Conservation (phyloP, 2,113 vertebrate species). For the Azemiops feae region DNA sequence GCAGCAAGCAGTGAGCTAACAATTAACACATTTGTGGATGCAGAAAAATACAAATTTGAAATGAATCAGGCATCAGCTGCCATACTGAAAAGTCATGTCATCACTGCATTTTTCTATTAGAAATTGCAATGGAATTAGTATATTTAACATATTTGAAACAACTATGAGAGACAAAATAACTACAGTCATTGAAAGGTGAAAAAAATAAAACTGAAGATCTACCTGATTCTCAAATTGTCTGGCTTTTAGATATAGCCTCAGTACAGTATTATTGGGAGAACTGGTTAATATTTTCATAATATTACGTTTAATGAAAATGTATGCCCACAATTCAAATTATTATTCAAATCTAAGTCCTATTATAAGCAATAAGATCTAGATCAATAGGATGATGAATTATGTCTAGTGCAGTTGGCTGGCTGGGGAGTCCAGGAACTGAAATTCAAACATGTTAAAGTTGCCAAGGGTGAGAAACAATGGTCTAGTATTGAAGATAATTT, state of each 20-base stretch:
- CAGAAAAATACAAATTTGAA: conserved; percentile 5
- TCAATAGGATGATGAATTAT: not conserved
- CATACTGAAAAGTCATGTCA: not conserved
- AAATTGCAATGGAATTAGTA: not conserved
- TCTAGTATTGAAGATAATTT: not conserved
- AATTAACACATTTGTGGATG: not conserved
- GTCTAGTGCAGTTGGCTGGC: not conserved
- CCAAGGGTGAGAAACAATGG: not conserved
- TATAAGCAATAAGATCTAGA: not conserved
- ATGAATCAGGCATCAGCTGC: not conserved
- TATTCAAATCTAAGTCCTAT: not conserved
- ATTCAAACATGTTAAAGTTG: no score
- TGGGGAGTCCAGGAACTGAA: not conserved
- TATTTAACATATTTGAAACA: not conserved
- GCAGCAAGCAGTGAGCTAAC: conserved; percentile 1
- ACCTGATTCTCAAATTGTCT: not conserved
- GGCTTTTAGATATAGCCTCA: not conserved
- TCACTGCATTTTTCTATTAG: not conserved
- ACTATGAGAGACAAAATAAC: not conserved
- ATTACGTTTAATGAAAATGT: not conserved
- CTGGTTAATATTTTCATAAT: not conserved
- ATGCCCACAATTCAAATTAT: not conserved
- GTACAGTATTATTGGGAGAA: not conserved
- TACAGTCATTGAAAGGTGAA: not conserved
- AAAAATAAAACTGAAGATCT: not conserved